phyloP scores from a whole-genome alignment of 2,888 invertebrate species.

The Lagria hirta region DNA sequence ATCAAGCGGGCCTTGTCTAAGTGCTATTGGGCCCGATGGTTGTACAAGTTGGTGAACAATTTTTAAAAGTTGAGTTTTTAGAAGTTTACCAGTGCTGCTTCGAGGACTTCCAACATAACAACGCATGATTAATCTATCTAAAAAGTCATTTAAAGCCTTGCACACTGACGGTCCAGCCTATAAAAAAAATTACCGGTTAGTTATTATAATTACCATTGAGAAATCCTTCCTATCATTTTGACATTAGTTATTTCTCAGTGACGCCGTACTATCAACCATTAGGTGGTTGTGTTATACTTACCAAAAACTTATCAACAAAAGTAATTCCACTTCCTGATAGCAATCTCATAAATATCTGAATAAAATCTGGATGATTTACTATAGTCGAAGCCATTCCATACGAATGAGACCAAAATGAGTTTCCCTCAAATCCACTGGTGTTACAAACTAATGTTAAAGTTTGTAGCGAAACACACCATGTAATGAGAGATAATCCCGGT shows the following conservation, averaged over 20 bases:
- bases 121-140: slow-evolving; percentile 68
- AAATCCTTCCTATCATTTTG: too few species aligned
- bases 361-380: slow-evolving; percentile 66
- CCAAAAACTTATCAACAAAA: slow-evolving; percentile 57
- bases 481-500: slow-evolving; percentile 69
- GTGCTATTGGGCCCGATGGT: slow-evolving; percentile 63
- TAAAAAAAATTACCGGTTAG: slow-evolving; percentile 21
- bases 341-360: slow-evolving; percentile 67
- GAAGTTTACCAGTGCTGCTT: slow-evolving; percentile 58
- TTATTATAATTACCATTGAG: too few species aligned
- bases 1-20: slow-evolving; percentile 70
- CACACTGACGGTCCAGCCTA: slow-evolving; percentile 78
- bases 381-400: slow-evolving; percentile 64
- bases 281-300: slow-evolving; percentile 44
- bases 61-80: slow-evolving; percentile 68
- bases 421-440: slow-evolving; percentile 51
- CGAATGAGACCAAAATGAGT: slow-evolving; percentile 31
- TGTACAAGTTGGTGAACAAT: slow-evolving; percentile 73
- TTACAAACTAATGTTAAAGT: slow-evolving; percentile 73
- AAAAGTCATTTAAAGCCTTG: slow-evolving; percentile 70
- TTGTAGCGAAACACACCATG: slow-evolving; percentile 80
- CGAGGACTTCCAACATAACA: slow-evolving; percentile 62
- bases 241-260: too few species aligned
- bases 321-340: slow-evolving; percentile 66
- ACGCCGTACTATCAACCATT: too few species aligned